Evolutionary conservation across 2,113 vertebrate species (phyloP).

Genomic region (Daubentonia madagascariensis): DNA sequence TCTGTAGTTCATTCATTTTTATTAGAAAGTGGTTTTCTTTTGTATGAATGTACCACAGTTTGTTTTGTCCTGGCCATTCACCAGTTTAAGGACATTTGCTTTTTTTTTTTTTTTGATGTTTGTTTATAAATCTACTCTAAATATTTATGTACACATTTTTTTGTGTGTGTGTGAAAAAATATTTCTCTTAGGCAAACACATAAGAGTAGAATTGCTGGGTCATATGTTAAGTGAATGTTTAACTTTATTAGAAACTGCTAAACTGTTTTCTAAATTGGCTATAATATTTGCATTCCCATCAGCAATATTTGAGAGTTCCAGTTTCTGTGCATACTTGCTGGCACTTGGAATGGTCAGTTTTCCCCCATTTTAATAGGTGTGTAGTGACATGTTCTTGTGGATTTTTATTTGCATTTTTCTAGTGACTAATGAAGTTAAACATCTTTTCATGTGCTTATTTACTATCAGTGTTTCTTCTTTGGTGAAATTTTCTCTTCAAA

Average conservation of each 20-base stretch:
- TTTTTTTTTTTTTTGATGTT: neutral
- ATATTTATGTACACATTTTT: neutral
- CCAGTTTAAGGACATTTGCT: neutral
- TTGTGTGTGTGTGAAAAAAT: neutral
- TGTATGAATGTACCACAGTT: neutral
- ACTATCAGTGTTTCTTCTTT: neutral
- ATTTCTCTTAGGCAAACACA: neutral
- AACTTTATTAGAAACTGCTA: neutral
- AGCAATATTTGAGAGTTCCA: neutral
- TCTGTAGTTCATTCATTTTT: conserved; percentile 3
- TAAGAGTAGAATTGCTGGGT: neutral
- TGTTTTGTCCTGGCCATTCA: neutral
- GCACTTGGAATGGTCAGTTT: neutral
- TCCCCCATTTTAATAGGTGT: neutral
- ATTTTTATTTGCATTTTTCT: neutral
- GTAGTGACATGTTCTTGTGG: neutral
- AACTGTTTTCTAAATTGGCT: neutral
- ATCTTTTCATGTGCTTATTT: neutral
- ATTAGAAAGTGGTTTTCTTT: neutral
- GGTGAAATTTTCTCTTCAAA: neutral
- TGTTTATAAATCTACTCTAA: neutral
- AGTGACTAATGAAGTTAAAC: neutral
- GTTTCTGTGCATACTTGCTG: neutral
- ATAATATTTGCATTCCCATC: neutral
- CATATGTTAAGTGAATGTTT: neutral